Evolutionary conservation across 2,888 invertebrate species (phyloP).

Genomic region (Steinernema hermaphroditum): DNA sequence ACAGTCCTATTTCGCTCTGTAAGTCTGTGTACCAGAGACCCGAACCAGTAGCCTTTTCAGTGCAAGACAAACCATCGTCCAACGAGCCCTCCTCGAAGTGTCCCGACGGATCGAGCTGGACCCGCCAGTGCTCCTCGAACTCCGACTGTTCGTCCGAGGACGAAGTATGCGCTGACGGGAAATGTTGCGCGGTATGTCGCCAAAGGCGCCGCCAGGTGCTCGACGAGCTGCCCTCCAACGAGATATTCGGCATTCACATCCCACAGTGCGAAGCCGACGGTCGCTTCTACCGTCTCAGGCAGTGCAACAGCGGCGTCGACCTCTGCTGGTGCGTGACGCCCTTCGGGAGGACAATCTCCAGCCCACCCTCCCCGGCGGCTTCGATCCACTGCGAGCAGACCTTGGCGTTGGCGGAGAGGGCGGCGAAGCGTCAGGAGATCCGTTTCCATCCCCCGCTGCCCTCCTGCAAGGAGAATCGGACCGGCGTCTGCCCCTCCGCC

Average conservation of each 20-base stretch:
- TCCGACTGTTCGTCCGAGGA: slow-evolving; percentile 42
- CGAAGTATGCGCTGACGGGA: slow-evolving; percentile 45
- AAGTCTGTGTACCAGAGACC: not conserved
- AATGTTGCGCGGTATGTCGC: slow-evolving; percentile 38
- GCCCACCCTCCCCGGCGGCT: not conserved
- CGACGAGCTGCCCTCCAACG: slow-evolving; percentile 35
- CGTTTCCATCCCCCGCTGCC: slow-evolving; percentile 21
- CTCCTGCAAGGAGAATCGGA: slow-evolving; percentile 13
- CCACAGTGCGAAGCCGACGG: slow-evolving; percentile 40
- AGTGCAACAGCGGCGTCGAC: slow-evolving; percentile 36
- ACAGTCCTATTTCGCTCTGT: slow-evolving; percentile 18
- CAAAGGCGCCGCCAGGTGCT: slow-evolving; percentile 39
- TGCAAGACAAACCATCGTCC: slow-evolving; percentile 1
- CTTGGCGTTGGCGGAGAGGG: not conserved
- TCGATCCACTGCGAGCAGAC: slow-evolving; percentile 16
- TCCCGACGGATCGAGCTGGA: slow-evolving; percentile 42
- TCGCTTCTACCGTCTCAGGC: slow-evolving; percentile 35
- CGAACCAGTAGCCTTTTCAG: not conserved
- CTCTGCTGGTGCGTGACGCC: slow-evolving; percentile 40
- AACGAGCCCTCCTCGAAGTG: slow-evolving; percentile 33
- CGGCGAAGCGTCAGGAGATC: not conserved
- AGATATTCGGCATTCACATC: slow-evolving; percentile 34
- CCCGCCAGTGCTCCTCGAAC: slow-evolving; percentile 38
- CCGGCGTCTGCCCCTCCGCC: slow-evolving; percentile 6
- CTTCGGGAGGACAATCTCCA: slow-evolving; percentile 31